phyloP scores from a whole-genome alignment of 2,888 invertebrate genomes.

The Drosophila picticornis region DNA sequence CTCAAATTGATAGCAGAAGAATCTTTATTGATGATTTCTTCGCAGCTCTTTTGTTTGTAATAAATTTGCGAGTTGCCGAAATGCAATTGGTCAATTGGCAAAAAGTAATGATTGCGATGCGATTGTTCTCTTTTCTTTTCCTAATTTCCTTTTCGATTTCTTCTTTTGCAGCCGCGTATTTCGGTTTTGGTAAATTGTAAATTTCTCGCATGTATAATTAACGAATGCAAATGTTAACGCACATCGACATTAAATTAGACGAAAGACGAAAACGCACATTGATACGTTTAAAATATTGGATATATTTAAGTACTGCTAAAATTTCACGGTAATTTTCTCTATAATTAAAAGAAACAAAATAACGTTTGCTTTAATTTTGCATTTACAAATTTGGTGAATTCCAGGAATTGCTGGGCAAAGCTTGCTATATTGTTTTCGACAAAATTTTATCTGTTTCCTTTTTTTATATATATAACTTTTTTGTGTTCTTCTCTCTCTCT shows the following conservation, averaged over 20 bases:
- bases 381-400: slow-evolving; percentile 64
- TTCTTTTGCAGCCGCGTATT: slow-evolving; percentile 17
- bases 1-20: slow-evolving; percentile 30
- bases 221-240: slow-evolving; percentile 50
- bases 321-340: slow-evolving; percentile 78
- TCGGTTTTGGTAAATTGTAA: slow-evolving; percentile 32
- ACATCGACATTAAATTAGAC: slow-evolving; percentile 63
- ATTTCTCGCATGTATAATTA: slow-evolving; percentile 42
- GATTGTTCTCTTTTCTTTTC: slow-evolving; percentile 10
- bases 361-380: slow-evolving; percentile 70
- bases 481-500: slow-evolving; percentile 12
- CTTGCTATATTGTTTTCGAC: slow-evolving; percentile 51
- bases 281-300: slow-evolving; percentile 64
- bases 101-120: slow-evolving; percentile 17
- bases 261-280: slow-evolving; percentile 61
- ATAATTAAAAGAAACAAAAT: slow-evolving; percentile 66
- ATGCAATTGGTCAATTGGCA: slow-evolving; percentile 33
- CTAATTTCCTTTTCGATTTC: slow-evolving; percentile 1
- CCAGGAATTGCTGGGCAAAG: slow-evolving; percentile 53
- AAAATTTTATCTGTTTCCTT: slow-evolving; percentile 13
- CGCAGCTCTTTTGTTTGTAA: slow-evolving; percentile 24
- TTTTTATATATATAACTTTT: slow-evolving; percentile 15
- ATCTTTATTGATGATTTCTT: slow-evolving; percentile 26
- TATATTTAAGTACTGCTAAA: slow-evolving; percentile 67
- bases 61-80: slow-evolving; percentile 29